Percentiles rank a stretch among this genome's conserved stretches.
Evolutionary conservation across 2,797 vertebrate genomes (phyloP).

Genomic region (Phrynocephalus forsythii): DNA sequence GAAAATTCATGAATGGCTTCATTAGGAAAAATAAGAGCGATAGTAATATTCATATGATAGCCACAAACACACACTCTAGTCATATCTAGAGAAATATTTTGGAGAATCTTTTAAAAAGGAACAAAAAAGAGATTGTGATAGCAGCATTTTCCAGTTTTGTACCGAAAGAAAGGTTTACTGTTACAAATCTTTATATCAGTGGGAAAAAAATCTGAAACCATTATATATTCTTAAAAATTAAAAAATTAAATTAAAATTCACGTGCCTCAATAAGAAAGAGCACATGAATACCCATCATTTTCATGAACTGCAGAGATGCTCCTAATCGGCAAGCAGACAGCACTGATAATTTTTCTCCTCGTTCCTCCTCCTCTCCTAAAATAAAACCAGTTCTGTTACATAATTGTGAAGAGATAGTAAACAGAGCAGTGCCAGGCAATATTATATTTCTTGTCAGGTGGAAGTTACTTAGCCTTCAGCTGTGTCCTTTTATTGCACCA

Average conservation of each 20-base stretch:
- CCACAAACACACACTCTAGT: no score
- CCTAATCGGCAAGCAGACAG: slow-evolving; percentile 30
- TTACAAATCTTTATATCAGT: not conserved
- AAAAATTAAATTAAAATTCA: not conserved
- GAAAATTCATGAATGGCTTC: slow-evolving; percentile 9
- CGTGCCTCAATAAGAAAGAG: slow-evolving; percentile 23
- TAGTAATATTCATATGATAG: not conserved
- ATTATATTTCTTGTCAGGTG: not conserved
- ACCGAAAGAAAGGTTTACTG: not conserved
- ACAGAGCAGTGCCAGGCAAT: slow-evolving; percentile 26
- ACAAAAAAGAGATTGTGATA: not conserved
- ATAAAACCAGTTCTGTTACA: slow-evolving; percentile 9
- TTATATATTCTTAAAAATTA: slow-evolving; percentile 8
- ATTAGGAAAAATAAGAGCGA: not conserved
- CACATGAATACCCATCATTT: slow-evolving; percentile 27
- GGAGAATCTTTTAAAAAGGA: not conserved
- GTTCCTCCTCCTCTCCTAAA: not conserved
- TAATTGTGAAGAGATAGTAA: slow-evolving; percentile 37
- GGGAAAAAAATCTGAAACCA: not conserved
- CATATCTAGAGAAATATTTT: not conserved
- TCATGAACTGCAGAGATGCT: slow-evolving; percentile 20
- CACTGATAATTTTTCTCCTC: slow-evolving; percentile 1
- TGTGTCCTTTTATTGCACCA: slow-evolving; percentile 16
- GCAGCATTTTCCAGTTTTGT: not conserved
- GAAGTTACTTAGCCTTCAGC: slow-evolving; percentile 38